Conservation (phyloP, 2,888 invertebrate genomes). For the Caenorhabditis becei region DNA sequence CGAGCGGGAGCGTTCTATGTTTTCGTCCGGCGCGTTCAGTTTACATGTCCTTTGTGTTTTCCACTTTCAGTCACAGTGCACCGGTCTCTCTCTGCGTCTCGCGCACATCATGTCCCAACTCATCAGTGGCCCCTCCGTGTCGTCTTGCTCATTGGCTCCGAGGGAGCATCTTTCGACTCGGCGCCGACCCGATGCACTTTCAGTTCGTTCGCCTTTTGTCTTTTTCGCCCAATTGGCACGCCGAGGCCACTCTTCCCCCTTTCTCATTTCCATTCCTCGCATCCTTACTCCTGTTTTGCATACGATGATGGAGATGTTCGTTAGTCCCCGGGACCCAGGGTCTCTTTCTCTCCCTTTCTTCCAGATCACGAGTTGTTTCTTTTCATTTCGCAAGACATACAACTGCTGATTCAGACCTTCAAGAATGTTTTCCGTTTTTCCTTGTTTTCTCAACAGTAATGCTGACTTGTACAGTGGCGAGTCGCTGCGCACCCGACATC, state of each 20-base stretch:
- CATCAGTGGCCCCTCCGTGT: slow-evolving; percentile 1
- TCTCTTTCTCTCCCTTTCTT: not conserved
- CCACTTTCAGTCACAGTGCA: slow-evolving; percentile 49
- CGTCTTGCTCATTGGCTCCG: slow-evolving; percentile 4
- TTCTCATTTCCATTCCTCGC: not conserved
- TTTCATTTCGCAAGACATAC: not conserved
- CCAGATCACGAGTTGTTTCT: not conserved
- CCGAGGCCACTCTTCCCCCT: not conserved
- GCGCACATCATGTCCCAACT: not conserved
- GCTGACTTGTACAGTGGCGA: too few species aligned
- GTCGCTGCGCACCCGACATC: too few species aligned
- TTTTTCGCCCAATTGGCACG: not conserved
- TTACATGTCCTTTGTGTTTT: slow-evolving; percentile 55
- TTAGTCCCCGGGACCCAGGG: not conserved
- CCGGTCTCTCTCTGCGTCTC: slow-evolving; percentile 40
- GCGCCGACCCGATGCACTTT: slow-evolving; percentile 3
- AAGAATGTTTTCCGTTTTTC: not conserved
- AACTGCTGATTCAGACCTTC: not conserved
- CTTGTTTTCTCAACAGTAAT: too few species aligned
- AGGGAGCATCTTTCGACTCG: slow-evolving; percentile 9
- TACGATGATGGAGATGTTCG: too few species aligned
- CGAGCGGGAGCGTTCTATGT: slow-evolving; percentile 41
- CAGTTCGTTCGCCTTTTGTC: not conserved
- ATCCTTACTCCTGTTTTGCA: not conserved
- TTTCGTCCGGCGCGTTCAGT: slow-evolving; percentile 56